Conservation (phyloP, 2,113 vertebrate genomes). For the Prolemur simus region DNA sequence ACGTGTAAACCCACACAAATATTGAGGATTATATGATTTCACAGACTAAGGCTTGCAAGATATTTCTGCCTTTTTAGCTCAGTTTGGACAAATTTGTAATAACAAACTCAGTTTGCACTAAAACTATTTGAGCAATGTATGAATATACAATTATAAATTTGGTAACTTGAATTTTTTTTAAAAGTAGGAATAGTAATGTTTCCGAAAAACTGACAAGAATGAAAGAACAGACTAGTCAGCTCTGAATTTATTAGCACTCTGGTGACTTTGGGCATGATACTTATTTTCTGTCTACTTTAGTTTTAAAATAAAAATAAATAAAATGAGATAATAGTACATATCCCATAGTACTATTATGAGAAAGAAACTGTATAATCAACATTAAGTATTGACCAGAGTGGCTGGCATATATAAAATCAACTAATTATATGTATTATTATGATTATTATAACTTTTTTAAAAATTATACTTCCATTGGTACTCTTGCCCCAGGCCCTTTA, state of each 20-base stretch:
- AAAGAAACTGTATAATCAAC: neutral
- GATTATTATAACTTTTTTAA: neutral
- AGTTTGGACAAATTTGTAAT: neutral
- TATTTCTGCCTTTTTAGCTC: neutral
- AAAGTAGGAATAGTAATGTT: neutral
- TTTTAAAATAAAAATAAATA: neutral
- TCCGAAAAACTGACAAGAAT: neutral
- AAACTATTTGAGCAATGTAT: neutral
- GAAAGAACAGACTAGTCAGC: neutral
- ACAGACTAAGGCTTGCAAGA: neutral
- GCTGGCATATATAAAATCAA: neutral
- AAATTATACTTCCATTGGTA: neutral
- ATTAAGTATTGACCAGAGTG: neutral
- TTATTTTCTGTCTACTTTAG: neutral
- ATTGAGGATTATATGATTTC: neutral
- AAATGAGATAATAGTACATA: neutral
- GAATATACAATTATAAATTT: neutral
- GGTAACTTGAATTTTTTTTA: neutral
- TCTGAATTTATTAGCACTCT: neutral
- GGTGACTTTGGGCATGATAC: neutral
- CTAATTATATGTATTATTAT: neutral
- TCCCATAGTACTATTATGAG: neutral
- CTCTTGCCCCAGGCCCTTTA: neutral
- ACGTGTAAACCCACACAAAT: neutral
- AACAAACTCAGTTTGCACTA: neutral